phyloP scores from a whole-genome alignment of 2,113 vertebrate species.

The Danio rerio region DNA sequence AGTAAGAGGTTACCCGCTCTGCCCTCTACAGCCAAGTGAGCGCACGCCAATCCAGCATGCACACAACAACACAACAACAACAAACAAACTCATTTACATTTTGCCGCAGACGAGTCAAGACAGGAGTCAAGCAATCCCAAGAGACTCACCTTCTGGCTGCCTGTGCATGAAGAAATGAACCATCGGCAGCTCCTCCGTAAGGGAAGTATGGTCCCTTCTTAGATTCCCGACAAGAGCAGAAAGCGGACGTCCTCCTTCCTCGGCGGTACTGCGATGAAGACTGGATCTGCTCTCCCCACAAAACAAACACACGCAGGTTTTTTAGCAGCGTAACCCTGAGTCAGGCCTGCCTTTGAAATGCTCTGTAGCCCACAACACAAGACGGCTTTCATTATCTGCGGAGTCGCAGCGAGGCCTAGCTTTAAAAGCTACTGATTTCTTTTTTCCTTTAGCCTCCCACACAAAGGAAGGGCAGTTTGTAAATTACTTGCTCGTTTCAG shows the following conservation, averaged over 20 bases:
- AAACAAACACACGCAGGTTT: constrained; percentile 74
- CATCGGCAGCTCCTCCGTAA: not conserved
- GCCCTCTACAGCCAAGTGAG: constrained; percentile 28
- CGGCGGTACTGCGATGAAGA: constrained; percentile 64
- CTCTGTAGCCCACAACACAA: constrained; percentile 99
- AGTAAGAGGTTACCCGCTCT: constrained; percentile 4
- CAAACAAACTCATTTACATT: constrained; percentile 40
- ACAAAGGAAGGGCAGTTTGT: constrained; percentile 99
- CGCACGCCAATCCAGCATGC: not conserved
- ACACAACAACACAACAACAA: constrained; percentile 21
- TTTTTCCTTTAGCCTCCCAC: constrained; percentile 97
- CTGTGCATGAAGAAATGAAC: too few relatives aligned
- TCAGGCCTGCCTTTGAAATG: constrained; percentile 99
- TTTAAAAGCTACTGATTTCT: constrained; percentile 99
- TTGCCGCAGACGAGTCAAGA: not conserved
- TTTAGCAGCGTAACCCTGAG: constrained; percentile 85
- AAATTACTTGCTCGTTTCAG: constrained; percentile 99
- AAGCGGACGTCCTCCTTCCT: constrained; percentile 45
- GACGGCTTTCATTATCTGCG: constrained; percentile 99
- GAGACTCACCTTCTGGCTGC: constrained; percentile 57
- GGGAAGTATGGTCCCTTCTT: constrained; percentile 26
- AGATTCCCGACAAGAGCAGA: constrained; percentile 11
- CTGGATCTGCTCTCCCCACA: constrained; percentile 74
- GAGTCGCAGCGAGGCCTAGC: constrained; percentile 99
- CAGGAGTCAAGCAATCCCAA: constrained; percentile 35